phyloP scores from a whole-genome alignment of 37 sponge, comb jelly and placozoan species.

The Tethya wilhelma region DNA sequence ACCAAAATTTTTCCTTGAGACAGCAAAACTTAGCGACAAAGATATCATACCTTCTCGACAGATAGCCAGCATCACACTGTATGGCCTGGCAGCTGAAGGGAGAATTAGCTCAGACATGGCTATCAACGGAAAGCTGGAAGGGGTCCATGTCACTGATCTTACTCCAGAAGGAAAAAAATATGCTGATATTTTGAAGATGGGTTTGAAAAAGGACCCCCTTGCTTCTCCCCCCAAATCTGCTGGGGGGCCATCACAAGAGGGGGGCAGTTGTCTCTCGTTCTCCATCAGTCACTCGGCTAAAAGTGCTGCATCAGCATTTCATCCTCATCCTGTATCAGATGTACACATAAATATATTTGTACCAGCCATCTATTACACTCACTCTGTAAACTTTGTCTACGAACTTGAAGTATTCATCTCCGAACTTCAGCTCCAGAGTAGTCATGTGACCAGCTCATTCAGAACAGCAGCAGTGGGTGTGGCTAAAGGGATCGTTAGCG shows the following conservation, averaged over 20 bases:
- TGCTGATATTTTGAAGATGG: slow-evolving; percentile 52
- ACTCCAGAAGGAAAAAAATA: slow-evolving; percentile 48
- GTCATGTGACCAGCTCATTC: slow-evolving; percentile 46
- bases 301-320: neutral
- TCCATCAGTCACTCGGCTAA: slow-evolving; percentile 26
- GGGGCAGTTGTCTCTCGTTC: slow-evolving; percentile 40
- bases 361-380: slow-evolving; percentile 85
- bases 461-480: slow-evolving; percentile 83
- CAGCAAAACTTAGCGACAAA: neutral
- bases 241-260: no score
- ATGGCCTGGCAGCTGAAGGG: slow-evolving; percentile 35
- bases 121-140: slow-evolving; percentile 54
- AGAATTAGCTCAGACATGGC: slow-evolving; percentile 19
- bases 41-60: neutral
- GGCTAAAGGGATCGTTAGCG: slow-evolving; percentile 77
- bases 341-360: slow-evolving; percentile 50
- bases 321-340: slow-evolving; percentile 1
- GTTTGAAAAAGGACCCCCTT: slow-evolving; percentile 18
- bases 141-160: slow-evolving; percentile 57
- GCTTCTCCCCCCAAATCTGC: no score
- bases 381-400: slow-evolving; percentile 75
- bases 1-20: neutral
- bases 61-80: slow-evolving; percentile 23
- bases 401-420: slow-evolving; percentile 79
- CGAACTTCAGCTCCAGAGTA: slow-evolving; percentile 60